These are phyloP conservation scores for Sphinx pinastri DNA, from an alignment of 2,888 invertebrate species.

Conservation along the genomic window DNA sequence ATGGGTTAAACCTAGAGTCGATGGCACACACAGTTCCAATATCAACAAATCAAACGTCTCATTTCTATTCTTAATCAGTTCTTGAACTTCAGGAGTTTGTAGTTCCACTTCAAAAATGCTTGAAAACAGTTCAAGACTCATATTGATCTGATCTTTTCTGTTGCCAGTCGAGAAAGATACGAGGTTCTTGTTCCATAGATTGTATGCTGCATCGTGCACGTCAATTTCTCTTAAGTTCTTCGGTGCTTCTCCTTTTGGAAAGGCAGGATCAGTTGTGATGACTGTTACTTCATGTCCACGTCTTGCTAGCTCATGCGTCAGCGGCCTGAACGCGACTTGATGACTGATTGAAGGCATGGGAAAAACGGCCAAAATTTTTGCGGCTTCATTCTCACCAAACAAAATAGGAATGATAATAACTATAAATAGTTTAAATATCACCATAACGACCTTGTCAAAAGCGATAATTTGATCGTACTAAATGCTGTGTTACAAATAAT, in stretches of 20 bases:
- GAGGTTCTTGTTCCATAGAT: conserved; percentile 31
- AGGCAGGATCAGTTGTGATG: conserved; percentile 62
- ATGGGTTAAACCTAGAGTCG: conserved; percentile 42
- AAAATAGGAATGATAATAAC: neutral
- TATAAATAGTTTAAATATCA: neutral
- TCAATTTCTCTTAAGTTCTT: conserved; percentile 64
- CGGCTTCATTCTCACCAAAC: conserved; percentile 35
- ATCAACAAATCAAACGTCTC: conserved; percentile 52
- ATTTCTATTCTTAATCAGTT: conserved; percentile 41
- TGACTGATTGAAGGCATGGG: conserved; percentile 68
- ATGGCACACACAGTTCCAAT: conserved; percentile 45
- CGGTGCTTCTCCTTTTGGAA: conserved; percentile 43
- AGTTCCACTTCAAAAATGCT: conserved; percentile 39
- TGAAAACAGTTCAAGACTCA: conserved; percentile 28
- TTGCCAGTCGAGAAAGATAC: conserved; percentile 30
- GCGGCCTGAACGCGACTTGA: conserved; percentile 58
- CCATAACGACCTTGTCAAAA: neutral
- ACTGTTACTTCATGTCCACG: conserved; percentile 69
- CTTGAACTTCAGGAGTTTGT: conserved; percentile 39
- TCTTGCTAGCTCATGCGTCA: conserved; percentile 59
- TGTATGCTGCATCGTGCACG: conserved; percentile 51
- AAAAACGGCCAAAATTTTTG: conserved; percentile 59
- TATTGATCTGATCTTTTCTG: conserved; percentile 35
- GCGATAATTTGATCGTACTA: neutral
- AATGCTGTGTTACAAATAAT: neutral